Evolutionary conservation across 2,113 vertebrate species (phyloP).

Genomic region (Oreocharis arfaki): DNA sequence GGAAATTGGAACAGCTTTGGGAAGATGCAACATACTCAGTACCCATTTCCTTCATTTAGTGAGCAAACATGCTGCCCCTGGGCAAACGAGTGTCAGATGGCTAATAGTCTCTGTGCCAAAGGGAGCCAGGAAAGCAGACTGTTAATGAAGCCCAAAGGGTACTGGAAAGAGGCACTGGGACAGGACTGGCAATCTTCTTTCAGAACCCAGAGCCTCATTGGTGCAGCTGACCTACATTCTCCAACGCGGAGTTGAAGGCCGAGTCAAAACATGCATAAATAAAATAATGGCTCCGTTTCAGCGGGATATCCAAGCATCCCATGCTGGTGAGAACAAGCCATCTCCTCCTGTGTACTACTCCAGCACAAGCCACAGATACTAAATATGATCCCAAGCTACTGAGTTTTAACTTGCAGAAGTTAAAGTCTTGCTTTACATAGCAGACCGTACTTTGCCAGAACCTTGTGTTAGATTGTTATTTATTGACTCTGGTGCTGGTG

Average conservation of each 20-base stretch:
- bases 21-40: rapidly evolving
- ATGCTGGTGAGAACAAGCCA: not conserved
- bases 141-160: not conserved
- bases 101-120: not conserved
- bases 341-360: not conserved
- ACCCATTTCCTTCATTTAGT: not conserved
- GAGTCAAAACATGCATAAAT: not conserved
- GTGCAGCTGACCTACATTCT: not conserved
- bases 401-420: not conserved
- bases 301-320: not conserved
- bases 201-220: not conserved
- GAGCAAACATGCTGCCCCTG: not conserved
- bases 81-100: not conserved
- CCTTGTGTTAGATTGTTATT: not conserved
- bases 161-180: not conserved
- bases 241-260: not conserved
- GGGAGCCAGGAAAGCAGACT: not conserved
- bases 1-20: not conserved
- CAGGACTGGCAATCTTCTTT: not conserved
- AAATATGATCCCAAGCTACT: not conserved
- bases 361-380: not conserved
- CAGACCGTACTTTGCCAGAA: not conserved
- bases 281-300: not conserved
- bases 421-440: not conserved
- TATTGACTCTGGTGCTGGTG: not conserved